Evolutionary conservation across 2,888 invertebrate genomes (phyloP).

Genomic region (Octodonta nipae): DNA sequence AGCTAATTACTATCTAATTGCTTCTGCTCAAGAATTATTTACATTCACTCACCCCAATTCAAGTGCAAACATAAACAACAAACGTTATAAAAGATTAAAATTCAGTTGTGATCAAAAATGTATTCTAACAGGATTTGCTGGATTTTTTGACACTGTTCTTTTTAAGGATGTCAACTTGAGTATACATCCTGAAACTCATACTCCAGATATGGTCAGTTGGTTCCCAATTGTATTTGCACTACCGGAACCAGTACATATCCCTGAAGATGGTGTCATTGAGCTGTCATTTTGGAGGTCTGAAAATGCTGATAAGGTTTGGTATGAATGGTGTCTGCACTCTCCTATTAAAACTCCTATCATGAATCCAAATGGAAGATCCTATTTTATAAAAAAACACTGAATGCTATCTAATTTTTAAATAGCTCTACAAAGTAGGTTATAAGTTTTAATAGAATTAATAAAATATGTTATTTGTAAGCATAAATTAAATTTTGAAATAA

Average conservation of each 20-base stretch:
- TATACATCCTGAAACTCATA: constrained; percentile 79
- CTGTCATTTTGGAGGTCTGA: constrained; percentile 81
- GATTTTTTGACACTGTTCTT: constrained; percentile 83
- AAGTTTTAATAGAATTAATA: no score
- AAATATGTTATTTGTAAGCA: no score
- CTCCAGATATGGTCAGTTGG: constrained; percentile 92
- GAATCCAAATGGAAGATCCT: constrained; percentile 61
- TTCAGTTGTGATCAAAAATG: constrained; percentile 64
- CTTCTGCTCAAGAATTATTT: constrained; percentile 60
- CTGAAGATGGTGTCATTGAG: constrained; percentile 54
- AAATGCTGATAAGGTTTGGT: constrained; percentile 78
- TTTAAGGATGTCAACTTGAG: constrained; percentile 77
- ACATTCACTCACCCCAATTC: constrained; percentile 83
- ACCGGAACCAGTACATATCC: constrained; percentile 57
- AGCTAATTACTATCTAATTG: constrained; percentile 70
- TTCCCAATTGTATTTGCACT: constrained; percentile 89
- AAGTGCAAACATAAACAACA: constrained; percentile 51
- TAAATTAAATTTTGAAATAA: no score
- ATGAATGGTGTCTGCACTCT: constrained; percentile 74
- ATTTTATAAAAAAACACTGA: constrained; percentile 45
- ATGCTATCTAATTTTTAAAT: constrained; percentile 13
- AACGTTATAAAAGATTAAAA: constrained; percentile 43
- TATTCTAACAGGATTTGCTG: constrained; percentile 86
- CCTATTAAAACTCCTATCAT: constrained; percentile 48
- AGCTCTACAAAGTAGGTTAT: constrained; percentile 27